Base-by-base conservation (phyloP, 2,797 vertebrate species). In the Onychomys arenicola region DNA sequence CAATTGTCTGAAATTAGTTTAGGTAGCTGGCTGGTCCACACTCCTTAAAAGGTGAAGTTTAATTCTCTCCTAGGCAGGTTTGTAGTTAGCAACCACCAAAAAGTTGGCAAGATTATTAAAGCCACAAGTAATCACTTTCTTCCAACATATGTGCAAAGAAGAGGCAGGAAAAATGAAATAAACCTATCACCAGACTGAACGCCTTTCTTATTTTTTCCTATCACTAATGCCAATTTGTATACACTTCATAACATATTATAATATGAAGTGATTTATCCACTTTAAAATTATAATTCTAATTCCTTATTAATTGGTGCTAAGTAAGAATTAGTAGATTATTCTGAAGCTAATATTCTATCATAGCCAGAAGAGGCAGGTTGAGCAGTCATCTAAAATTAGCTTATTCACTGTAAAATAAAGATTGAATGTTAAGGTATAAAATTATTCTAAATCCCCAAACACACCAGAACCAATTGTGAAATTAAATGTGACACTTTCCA, bases 401-500 rank as follows among this genome's bases (percentile, higher is more conserved):
- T 96, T 95, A 96, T 97, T 97, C 97, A 94, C 61, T 97, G 57
- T 94, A 97, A 97, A 98, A 96, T 97, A 96, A 98, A 98, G 97
- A 97, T 96, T 93, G 97, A 98, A 97, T 86, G 94, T 97, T 98
- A 97, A 97, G 97, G 97, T 98, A 98, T 97, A 97, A 98, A 98
- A 98, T 98, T 97, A 97, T 98, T 98, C 97, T 97, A 98, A 97
- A 97, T 98, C 96, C 94, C 98, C 96, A 96, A 98, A 97, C 97
- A 98, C 97, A 98, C 93, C 97, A 98, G 97, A 98, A 97, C 97
- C 97, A 97, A 97, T 94, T 97, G 96, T 90, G 93, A 97, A 98
- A 98, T 98, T 97, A 97, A 97, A 98, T 97, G 92, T 97, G 97
- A 96, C 97, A 97, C 95, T 97, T 96, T 96, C 91, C 95, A 87